These are phyloP conservation scores for Penaeus japonicus DNA, from an alignment of 1,140 invertebrate genomes.

Conservation along the genomic window DNA sequence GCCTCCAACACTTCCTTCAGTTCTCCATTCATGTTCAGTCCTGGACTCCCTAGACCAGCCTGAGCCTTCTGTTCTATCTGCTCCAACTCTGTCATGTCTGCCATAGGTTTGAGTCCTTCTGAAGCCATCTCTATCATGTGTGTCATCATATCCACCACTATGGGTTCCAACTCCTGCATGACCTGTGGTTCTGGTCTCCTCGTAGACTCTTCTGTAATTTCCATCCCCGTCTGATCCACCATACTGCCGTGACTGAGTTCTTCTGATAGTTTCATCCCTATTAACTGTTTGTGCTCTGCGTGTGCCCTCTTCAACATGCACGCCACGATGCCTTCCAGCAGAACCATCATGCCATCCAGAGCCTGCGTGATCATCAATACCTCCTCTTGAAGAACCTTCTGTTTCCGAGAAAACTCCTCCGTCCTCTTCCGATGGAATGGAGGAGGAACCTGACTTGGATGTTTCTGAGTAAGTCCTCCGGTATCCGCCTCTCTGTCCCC, in stretches of 20 bases:
- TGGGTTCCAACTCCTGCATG: slow-evolving; percentile 27
- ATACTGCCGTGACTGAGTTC: not conserved
- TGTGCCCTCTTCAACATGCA: too few relatives aligned
- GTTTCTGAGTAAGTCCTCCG: not conserved
- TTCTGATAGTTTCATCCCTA: not conserved
- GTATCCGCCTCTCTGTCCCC: slow-evolving; percentile 33
- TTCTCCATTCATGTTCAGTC: not conserved
- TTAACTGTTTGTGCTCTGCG: not conserved
- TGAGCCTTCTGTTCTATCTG: not conserved
- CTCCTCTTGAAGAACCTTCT: too few relatives aligned
- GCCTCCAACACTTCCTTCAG: not conserved
- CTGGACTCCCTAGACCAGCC: not conserved
- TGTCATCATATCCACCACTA: not conserved
- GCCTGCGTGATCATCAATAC: too few relatives aligned
- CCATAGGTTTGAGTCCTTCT: not conserved
- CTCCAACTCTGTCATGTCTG: not conserved
- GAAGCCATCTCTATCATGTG: not conserved
- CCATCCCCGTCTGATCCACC: not conserved
- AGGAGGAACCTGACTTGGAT: not conserved
- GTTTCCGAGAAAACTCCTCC: too few relatives aligned
- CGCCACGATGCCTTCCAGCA: too few relatives aligned
- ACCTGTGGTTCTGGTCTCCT: slow-evolving; percentile 12
- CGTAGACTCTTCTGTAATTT: not conserved
- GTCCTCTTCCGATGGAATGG: not conserved
- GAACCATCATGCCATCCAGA: too few relatives aligned